phyloP scores from a whole-genome alignment of 2,797 vertebrate genomes.

The Neostethus bicornis region DNA sequence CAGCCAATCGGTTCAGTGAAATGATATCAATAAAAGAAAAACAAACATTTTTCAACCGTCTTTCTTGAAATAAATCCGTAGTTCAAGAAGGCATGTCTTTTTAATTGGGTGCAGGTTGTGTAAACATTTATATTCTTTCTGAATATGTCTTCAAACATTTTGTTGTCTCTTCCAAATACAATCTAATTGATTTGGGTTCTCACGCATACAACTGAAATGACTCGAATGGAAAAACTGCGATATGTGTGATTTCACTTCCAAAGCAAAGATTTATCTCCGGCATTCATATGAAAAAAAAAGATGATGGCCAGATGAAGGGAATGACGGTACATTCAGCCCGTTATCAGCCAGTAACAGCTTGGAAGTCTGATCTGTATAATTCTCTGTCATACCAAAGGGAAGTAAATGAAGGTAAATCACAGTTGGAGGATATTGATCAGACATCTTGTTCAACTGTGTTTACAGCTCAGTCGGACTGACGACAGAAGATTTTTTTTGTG shows the following conservation, averaged over 20 bases:
- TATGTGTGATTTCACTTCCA: no score
- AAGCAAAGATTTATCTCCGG: neutral
- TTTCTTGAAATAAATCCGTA: no score
- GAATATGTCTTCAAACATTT: neutral
- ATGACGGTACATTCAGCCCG: conserved; percentile 15
- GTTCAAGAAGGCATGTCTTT: no score
- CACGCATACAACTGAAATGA: no score
- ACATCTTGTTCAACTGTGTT: conserved; percentile 51
- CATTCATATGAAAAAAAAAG: conserved; percentile 1
- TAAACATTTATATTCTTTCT: no score
- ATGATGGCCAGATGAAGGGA: neutral
- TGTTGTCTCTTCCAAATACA: neutral
- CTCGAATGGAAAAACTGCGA: no score
- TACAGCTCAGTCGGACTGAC: conserved; percentile 47
- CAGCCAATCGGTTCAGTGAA: no score
- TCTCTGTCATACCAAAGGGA: conserved; percentile 36
- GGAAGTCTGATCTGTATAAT: conserved; percentile 40
- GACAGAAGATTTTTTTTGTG: conserved; percentile 35
- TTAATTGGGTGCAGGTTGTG: no score
- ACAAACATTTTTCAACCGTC: no score
- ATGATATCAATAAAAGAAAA: no score
- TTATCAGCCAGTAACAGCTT: conserved; percentile 46
- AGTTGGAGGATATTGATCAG: conserved; percentile 40
- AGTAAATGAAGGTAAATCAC: conserved; percentile 42
- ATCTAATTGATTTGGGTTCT: no score